Conservation (phyloP, 2,113 vertebrate species). For the Carollia perspicillata region DNA sequence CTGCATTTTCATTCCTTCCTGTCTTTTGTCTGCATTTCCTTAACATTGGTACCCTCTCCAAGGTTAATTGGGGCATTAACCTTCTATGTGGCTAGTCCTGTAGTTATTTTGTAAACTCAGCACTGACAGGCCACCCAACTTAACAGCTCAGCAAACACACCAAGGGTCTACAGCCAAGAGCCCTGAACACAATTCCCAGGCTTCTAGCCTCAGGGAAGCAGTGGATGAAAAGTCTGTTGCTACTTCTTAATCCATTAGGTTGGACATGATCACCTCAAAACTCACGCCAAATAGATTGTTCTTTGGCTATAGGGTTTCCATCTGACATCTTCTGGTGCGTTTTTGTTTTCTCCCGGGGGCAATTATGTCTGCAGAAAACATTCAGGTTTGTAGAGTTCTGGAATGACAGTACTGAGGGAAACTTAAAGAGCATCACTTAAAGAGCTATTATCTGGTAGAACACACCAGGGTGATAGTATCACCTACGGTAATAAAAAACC, state of each 20-base stretch:
- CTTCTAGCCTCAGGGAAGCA: neutral
- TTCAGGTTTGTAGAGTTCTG: neutral
- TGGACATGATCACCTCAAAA: neutral
- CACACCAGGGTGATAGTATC: neutral
- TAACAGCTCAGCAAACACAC: slow-evolving; percentile 51
- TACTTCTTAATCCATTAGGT: neutral
- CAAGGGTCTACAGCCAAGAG: slow-evolving; percentile 26
- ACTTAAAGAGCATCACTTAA: neutral
- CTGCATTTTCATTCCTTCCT: slow-evolving; percentile 72
- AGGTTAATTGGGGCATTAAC: slow-evolving; percentile 84
- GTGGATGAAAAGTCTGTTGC: neutral
- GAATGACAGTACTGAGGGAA: neutral
- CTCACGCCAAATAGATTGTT: neutral
- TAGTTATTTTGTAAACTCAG: slow-evolving; percentile 76
- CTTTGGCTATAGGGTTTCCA: neutral
- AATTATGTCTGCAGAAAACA: neutral
- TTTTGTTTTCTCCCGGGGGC: neutral
- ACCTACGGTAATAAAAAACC: neutral
- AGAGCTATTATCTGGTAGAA: neutral
- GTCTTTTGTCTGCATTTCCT: slow-evolving; percentile 68
- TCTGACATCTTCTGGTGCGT: neutral
- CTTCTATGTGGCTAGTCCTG: slow-evolving; percentile 66
- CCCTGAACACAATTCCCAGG: neutral
- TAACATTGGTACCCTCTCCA: slow-evolving; percentile 74
- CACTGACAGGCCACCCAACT: slow-evolving; percentile 62